Conservation (phyloP, 2,888 invertebrate genomes). For the Lymantria dispar region DNA sequence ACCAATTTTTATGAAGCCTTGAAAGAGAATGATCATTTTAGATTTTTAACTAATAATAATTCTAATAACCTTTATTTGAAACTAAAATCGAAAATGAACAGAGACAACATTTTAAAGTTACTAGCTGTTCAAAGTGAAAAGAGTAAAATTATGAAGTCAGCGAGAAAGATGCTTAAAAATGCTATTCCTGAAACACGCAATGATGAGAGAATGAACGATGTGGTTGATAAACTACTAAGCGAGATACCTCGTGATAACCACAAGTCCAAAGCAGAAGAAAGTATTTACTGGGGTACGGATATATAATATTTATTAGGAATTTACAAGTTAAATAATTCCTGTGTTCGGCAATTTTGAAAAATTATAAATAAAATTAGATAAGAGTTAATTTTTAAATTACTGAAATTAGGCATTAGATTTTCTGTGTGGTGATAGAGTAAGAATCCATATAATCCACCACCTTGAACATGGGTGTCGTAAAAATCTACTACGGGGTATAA, state of each 20-base stretch:
- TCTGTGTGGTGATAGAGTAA: too few species aligned
- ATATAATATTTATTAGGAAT: neutral
- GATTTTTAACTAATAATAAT: slow-evolving; percentile 39
- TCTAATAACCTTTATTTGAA: slow-evolving; percentile 58
- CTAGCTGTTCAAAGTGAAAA: slow-evolving; percentile 38
- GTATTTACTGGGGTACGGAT: slow-evolving; percentile 63
- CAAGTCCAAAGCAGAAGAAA: slow-evolving; percentile 42
- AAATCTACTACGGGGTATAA: too few species aligned
- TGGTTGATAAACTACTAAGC: slow-evolving; percentile 60
- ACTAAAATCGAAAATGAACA: slow-evolving; percentile 65
- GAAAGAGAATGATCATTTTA: slow-evolving; percentile 53
- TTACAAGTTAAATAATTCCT: too few species aligned
- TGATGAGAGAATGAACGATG: slow-evolving; percentile 42
- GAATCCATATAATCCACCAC: too few species aligned
- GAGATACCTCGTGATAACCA: slow-evolving; percentile 55
- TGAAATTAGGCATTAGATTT: too few species aligned
- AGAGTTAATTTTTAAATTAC: too few species aligned
- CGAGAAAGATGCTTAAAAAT: slow-evolving; percentile 48
- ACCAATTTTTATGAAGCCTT: slow-evolving; percentile 61
- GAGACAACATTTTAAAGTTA: slow-evolving; percentile 61
- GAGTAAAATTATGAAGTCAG: slow-evolving; percentile 41
- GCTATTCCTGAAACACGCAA: slow-evolving; percentile 22
- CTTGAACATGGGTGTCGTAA: too few species aligned
- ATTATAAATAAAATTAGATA: too few species aligned
- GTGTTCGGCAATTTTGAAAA: too few species aligned